These are phyloP conservation scores for Halotydeus destructor DNA, from an alignment of 1,140 invertebrate species.

Conservation along the genomic window DNA sequence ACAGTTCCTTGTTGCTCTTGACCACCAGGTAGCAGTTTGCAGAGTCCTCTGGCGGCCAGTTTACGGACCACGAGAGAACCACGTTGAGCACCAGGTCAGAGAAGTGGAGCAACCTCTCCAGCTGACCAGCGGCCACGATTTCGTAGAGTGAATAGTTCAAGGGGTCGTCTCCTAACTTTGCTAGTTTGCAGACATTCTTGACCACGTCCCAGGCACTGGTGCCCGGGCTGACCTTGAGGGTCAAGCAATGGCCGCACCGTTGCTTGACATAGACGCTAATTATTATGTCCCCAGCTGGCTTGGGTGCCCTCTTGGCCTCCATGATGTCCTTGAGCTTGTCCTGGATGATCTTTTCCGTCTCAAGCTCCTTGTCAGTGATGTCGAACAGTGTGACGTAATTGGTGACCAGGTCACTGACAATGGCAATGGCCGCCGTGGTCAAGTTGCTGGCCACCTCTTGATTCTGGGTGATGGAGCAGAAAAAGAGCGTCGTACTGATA, in stretches of 20 bases:
- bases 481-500: conserved; percentile 61
- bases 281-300: conserved; percentile 14
- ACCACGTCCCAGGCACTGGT: conserved; percentile 48
- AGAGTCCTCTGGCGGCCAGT: conserved; percentile 56
- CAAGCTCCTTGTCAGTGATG: conserved; percentile 21
- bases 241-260: conserved; percentile 14
- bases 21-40: conserved; percentile 58
- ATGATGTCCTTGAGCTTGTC: conserved; percentile 15
- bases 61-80: conserved; percentile 46
- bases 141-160: conserved; percentile 47
- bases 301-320: conserved; percentile 8
- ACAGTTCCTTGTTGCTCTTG: conserved; percentile 31
- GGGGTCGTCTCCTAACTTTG: conserved; percentile 27
- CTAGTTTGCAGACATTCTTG: conserved; percentile 29
- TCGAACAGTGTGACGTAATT: conserved; percentile 37
- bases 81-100: conserved; percentile 46
- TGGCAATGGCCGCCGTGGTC: conserved; percentile 31
- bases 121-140: conserved; percentile 42
- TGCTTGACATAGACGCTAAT: conserved; percentile 15
- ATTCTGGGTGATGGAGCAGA: conserved; percentile 30
- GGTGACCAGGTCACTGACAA: conserved; percentile 42
- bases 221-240: conserved; percentile 36
- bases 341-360: conserved; percentile 17
- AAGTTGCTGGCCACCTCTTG: conserved; percentile 1
- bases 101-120: conserved; percentile 52